These are phyloP conservation scores for Trigoniulus corallinus DNA, from an alignment of 1,140 invertebrate species.

Conservation along the genomic window DNA sequence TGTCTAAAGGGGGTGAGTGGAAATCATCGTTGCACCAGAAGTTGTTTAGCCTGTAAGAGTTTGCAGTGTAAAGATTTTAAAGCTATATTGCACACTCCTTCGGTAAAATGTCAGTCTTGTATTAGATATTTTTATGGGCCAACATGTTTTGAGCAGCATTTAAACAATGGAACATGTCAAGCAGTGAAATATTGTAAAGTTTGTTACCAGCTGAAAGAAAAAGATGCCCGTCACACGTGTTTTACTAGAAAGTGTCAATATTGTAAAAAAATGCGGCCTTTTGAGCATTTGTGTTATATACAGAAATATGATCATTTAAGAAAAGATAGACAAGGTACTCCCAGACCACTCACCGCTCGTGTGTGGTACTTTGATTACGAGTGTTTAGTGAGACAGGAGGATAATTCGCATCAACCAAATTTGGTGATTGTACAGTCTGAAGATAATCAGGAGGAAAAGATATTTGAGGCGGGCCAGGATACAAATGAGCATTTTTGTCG, in stretches of 20 bases:
- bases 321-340: background rate
- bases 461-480: background rate
- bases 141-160: background rate
- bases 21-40: background rate
- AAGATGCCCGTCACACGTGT: constrained; percentile 11
- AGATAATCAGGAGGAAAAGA: background rate
- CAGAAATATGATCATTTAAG: background rate
- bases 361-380: constrained; percentile 3
- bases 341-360: background rate
- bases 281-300: constrained; percentile 2
- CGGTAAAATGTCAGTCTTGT: background rate
- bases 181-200: background rate
- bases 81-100: background rate
- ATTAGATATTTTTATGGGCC: background rate
- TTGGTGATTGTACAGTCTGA: background rate
- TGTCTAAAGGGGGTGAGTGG: background rate
- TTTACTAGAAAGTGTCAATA: background rate
- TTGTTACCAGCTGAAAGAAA: background rate
- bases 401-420: background rate
- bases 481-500: background rate
- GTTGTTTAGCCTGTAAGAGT: background rate
- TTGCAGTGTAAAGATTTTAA: background rate
- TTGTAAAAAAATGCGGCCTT: background rate
- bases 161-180: background rate
- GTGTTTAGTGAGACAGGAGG: background rate